A percentile compares a stretch with the other conserved stretches of the same genome.
Conservation (phyloP, 1,140 invertebrate genomes). For the silkworm (Bombyx mori) region DNA sequence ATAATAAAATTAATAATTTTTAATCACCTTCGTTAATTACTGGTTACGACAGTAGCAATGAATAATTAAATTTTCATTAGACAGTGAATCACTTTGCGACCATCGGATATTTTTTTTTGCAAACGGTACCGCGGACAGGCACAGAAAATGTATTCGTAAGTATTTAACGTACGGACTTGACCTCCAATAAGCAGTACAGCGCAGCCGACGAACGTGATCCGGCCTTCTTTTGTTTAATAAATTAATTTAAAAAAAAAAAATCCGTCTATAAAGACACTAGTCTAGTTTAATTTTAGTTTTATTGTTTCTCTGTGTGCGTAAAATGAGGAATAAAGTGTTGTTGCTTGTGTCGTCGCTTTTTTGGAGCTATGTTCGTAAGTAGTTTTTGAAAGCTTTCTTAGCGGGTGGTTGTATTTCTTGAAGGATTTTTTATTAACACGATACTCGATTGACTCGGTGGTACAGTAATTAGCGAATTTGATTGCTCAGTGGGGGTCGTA, state of each 20-base stretch:
- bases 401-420: too few relatives aligned
- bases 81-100: too few relatives aligned
- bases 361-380: slow-evolving; percentile 21
- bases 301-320: slow-evolving; percentile 10
- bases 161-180: slow-evolving; percentile 32
- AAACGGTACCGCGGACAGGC: slow-evolving; percentile 10
- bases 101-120: slow-evolving; percentile 5
- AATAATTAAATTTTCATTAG: too few relatives aligned
- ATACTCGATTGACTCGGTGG: too few relatives aligned
- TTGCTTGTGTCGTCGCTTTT: slow-evolving; percentile 16
- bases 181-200: slow-evolving; percentile 46
- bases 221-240: slow-evolving; percentile 14
- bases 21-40: too few relatives aligned
- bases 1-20: too few relatives aligned
- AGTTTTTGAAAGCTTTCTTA: not conserved
- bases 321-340: slow-evolving; percentile 14
- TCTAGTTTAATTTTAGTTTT: slow-evolving; percentile 19
- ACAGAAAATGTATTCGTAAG: slow-evolving; percentile 18
- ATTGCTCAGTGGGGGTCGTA: too few relatives aligned
- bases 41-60: too few relatives aligned
- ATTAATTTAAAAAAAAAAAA: slow-evolving; percentile 10
- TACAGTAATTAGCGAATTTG: too few relatives aligned
- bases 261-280: slow-evolving; percentile 6
- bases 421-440: too few relatives aligned
- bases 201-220: slow-evolving; percentile 29